Percentiles rank a stretch among this genome's conserved stretches.
These are phyloP conservation scores for Mystacides longicornis DNA, from an alignment of 2,888 invertebrate genomes.

Conservation along the genomic window DNA sequence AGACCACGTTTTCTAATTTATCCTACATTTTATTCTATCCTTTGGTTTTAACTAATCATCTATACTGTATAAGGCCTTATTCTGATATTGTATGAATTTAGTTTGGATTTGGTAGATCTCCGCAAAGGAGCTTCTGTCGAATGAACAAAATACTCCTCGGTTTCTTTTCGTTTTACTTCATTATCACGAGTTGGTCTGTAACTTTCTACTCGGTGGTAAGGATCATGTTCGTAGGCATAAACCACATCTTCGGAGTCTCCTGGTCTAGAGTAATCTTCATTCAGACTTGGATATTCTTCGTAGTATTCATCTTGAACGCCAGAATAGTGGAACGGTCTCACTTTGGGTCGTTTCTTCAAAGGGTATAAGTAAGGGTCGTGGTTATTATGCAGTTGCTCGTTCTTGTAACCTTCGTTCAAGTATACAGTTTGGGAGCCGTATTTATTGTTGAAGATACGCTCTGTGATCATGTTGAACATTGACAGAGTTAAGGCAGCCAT, in stretches of 20 bases:
- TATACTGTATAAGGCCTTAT: background rate
- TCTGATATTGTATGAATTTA: background rate
- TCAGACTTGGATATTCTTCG: background rate
- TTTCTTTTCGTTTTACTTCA: background rate
- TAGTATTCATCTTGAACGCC: background rate
- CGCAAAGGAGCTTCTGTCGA: background rate
- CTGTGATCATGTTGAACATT: constrained; percentile 49
- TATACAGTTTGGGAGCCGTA: constrained; percentile 50
- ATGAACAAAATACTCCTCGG: background rate
- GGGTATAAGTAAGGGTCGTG: background rate
- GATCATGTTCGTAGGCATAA: background rate
- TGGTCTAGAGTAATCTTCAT: background rate
- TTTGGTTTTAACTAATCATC: background rate
- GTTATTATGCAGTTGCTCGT: constrained; percentile 31
- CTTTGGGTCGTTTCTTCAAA: constrained; percentile 21
- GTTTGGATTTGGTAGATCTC: background rate
- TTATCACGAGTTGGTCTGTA: background rate
- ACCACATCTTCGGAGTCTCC: background rate
- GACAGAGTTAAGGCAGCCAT: constrained; percentile 60
- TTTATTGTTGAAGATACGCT: constrained; percentile 50
- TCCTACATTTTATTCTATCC: background rate
- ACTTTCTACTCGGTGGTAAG: background rate
- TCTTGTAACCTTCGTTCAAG: constrained; percentile 50
- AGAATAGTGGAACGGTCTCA: constrained; percentile 20
- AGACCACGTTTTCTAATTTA: background rate